Conservation (phyloP, 2,797 vertebrate species). For the Crax fasciolata region DNA sequence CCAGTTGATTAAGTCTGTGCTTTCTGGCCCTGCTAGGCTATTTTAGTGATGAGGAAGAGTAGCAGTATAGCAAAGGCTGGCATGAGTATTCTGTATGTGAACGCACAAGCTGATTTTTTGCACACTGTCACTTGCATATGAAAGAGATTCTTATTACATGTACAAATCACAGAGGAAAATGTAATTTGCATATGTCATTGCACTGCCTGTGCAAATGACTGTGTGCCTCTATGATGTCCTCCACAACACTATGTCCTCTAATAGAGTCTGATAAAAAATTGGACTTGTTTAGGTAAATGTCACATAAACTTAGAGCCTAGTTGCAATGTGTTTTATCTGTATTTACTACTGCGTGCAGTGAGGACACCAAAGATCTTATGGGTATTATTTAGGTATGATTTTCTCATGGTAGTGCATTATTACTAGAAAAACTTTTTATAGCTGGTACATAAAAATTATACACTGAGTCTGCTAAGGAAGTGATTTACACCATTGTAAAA, state of each 20-base stretch:
- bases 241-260: neutral
- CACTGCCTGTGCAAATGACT: neutral
- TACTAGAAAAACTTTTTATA: neutral
- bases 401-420: neutral
- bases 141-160: neutral
- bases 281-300: neutral
- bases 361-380: neutral
- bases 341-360: neutral
- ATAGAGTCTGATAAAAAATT: neutral
- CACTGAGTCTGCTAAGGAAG: neutral
- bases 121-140: neutral
- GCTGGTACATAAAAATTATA: neutral
- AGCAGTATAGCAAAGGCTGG: neutral
- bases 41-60: neutral
- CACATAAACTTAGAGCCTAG: neutral
- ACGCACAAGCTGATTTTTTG: constrained; percentile 11
- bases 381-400: neutral
- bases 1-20: neutral
- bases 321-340: neutral
- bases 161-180: constrained; percentile 32
- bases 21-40: neutral
- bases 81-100: neutral
- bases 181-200: constrained; percentile 19
- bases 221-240: neutral
- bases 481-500: neutral